phyloP scores from a whole-genome alignment of 2,888 invertebrate species.

The Ferrisia virgata region DNA sequence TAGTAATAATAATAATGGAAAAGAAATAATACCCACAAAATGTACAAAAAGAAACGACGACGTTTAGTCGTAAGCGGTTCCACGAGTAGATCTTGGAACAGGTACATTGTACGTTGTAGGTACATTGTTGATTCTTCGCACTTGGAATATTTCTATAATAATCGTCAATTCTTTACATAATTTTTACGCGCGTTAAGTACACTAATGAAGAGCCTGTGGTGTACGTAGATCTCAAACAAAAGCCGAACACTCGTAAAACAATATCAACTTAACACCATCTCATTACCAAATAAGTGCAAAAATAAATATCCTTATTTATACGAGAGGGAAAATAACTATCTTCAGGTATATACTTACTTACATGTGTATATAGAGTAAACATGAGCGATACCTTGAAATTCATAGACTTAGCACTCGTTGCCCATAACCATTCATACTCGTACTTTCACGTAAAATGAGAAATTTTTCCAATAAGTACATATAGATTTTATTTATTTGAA shows the following conservation, averaged over 20 bases:
- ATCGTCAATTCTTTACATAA: neutral
- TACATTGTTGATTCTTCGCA: neutral
- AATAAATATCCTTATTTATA: neutral
- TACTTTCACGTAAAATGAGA: neutral
- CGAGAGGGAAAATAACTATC: neutral
- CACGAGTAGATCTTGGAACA: too few relatives aligned
- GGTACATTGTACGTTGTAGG: too few relatives aligned
- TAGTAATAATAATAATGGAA: neutral
- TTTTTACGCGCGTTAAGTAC: neutral
- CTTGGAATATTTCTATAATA: neutral
- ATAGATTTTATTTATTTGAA: neutral
- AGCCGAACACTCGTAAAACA: neutral
- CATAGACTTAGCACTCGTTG: too few relatives aligned
- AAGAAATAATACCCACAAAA: neutral
- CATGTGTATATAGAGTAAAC: neutral
- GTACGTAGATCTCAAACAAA: neutral
- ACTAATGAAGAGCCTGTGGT: neutral
- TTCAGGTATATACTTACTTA: too few relatives aligned
- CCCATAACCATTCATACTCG: neutral
- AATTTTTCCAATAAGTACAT: neutral
- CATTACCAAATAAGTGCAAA: neutral
- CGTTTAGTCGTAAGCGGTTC: too few relatives aligned
- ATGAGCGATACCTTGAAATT: too few relatives aligned
- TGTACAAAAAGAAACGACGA: too few relatives aligned
- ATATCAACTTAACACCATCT: constrained; percentile 1